Evolutionary conservation across 2,797 vertebrate genomes (phyloP), one percentile per base, ranked within the genome.

Genomic region (Paguma larvata): DNA sequence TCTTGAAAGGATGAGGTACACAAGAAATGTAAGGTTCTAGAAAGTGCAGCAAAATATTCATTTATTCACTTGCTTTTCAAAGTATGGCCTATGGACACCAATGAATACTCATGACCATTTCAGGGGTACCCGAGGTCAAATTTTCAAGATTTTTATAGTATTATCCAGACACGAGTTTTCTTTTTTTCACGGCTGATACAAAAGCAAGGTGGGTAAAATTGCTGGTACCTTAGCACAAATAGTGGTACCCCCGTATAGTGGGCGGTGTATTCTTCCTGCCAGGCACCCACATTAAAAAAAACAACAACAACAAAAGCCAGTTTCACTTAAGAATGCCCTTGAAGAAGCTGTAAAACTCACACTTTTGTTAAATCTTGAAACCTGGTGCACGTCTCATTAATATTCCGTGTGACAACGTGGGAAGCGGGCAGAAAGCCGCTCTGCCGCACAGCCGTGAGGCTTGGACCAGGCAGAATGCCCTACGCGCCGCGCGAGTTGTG

Each of bases 401-500:
- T 48, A 15, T 19, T 85, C 38, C 25, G 8, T 15, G 4, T 83
- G 38, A 80, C 59, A 62, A 30, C 14, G 21, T 18, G 9, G 7
- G 6, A 51, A 62, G 38, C 10, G 16, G 6, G 0, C 11, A 3
- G 6, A 16, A 72, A 65, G n/a, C 77, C 19, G 4, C 12, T 62
- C 5, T n/a, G 19, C 23, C 38, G 0, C 46, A 1, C 9, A 1
- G 25, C 41, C 9, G 2, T 30, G 13, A 25, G 14, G 13, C 19
- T 10, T 3, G 32, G 25, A 85, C n/a, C 13, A 27, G 41, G 27
- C 44, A 4, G 12, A 6, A 21, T 18, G 23, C 65, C 38, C 27
- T 6, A 6, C 5, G 9, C n/a, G 11, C 25, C 30, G 1, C 46
- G 53, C 7, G n/a, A n/a, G 51, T 11, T 3, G 21, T 6, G 85